Evolutionary conservation across 1,140 invertebrate genomes (phyloP).

Genomic region (Zaprionus capensis): DNA sequence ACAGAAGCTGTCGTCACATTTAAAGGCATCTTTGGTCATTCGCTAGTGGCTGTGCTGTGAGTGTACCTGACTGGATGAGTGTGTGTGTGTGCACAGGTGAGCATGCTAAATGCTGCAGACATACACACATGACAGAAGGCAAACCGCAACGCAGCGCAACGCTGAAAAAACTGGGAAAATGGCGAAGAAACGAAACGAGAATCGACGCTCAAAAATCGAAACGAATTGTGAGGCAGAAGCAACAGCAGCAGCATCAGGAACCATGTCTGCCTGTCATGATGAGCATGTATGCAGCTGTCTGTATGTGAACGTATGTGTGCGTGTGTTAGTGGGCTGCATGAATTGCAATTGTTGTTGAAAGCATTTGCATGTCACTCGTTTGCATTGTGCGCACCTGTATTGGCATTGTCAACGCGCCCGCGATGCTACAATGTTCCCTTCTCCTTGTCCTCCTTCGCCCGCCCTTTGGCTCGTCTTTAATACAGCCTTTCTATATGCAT

Average conservation of each 20-base stretch:
- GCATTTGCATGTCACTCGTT: constrained; percentile 81
- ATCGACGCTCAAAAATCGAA: constrained; percentile 77
- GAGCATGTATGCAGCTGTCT: constrained; percentile 15
- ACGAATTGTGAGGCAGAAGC: constrained; percentile 62
- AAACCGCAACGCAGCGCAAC: constrained; percentile 42
- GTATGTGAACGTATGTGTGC: not conserved
- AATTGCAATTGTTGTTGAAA: constrained; percentile 82
- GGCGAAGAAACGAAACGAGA: constrained; percentile 41
- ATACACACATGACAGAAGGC: constrained; percentile 34
- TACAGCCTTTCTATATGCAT: constrained; percentile 67
- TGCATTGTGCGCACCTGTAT: constrained; percentile 77
- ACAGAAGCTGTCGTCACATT: constrained; percentile 45
- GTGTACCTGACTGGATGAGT: constrained; percentile 5
- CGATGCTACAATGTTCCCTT: constrained; percentile 9
- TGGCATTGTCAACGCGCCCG: constrained; percentile 70
- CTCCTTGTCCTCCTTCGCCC: not conserved
- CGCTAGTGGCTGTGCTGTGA: constrained; percentile 9
- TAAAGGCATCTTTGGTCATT: constrained; percentile 43
- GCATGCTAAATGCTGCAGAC: constrained; percentile 30
- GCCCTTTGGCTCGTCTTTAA: constrained; percentile 55
- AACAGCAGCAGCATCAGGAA: not conserved
- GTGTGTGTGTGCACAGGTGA: constrained; percentile 19
- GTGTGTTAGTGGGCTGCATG: constrained; percentile 52
- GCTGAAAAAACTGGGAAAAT: constrained; percentile 8
- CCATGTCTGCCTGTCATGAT: constrained; percentile 50